Conservation (phyloP, 2,888 invertebrate genomes). For the Eupithecia pulchellata region DNA sequence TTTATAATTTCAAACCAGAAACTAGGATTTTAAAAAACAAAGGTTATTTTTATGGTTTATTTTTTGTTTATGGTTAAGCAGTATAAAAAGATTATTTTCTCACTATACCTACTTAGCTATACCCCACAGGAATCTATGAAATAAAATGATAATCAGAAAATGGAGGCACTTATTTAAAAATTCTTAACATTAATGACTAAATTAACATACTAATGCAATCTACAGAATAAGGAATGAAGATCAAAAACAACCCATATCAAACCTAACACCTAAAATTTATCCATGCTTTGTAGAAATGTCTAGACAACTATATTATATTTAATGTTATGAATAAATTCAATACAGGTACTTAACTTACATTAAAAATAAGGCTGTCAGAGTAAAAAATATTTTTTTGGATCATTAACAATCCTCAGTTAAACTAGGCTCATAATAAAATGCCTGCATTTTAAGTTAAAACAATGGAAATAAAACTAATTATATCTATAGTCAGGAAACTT, state of each 20-base stretch:
- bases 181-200: slow-evolving; percentile 53
- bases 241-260: slow-evolving; percentile 46
- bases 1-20: background rate
- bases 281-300: background rate
- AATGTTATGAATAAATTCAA: background rate
- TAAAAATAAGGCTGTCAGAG: background rate
- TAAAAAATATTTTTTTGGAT: background rate
- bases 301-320: background rate
- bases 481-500: slow-evolving; percentile 58
- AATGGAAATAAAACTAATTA: slow-evolving; percentile 53
- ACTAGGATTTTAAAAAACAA: background rate
- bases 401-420: background rate
- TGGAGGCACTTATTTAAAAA: slow-evolving; percentile 37
- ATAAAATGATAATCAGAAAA: no score
- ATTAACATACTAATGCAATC: slow-evolving; percentile 32
- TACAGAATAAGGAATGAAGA: slow-evolving; percentile 64
- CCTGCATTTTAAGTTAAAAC: slow-evolving; percentile 29
- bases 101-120: background rate
- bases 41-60: no score
- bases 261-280: slow-evolving; percentile 5
- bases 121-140: slow-evolving; percentile 1
- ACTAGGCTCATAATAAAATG: slow-evolving; percentile 25
- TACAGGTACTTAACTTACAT: background rate
- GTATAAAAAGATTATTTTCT: background rate
- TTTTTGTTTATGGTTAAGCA: background rate